Base-by-base conservation (phyloP, 2,797 vertebrate genomes). In the Tolypeutes matacus region DNA sequence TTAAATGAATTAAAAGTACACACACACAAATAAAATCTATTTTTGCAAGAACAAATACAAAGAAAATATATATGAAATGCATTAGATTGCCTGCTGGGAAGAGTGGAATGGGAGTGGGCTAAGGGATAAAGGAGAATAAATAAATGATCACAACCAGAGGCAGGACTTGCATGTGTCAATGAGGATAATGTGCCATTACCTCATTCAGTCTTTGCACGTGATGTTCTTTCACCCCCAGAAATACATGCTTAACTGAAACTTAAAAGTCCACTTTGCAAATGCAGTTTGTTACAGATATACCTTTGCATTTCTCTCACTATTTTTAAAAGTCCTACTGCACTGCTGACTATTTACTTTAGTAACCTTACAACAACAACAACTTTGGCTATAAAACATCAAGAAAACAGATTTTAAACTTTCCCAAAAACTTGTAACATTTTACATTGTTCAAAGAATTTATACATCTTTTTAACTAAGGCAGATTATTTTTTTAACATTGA, bases 341-440 rank as follows among this genome's bases (percentile, higher is more conserved):
- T 94, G 81, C 23, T 76, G 21, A 20, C 3, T 18, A n/a, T 81
- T 87, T 84, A 77, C 13, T 62, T 96, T 42, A 84, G 18, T 20
- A 72, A 60, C 60, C 70, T 67, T 89, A 18, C 64, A 84, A 76
- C 1, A 36, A 62, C 29, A 75, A 3, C 36, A 62, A 39, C 34
- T 17, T 58, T 92, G 31, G 3, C 11, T 27, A 31, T 27, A 78
- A 75, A 70, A 76, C 31, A 46, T 58, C 89, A 31, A 21, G 29
- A 51, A 89, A 75, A 80, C 15, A 65, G 34, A 76, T 78, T 82
- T 88, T 51, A 88, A 77, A 89, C 12, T 64, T 92, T 94, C 39
- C 17, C 11, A 39, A 34, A 51, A 82, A 62, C 72, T 64, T 77
- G 34, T 60, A 93, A 39, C 7, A 83, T 31, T 89, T 88, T 23